These are phyloP conservation scores for Stichopus chloronotus DNA, from an alignment of 35 echinoderm and acorn worm genomes.

Conservation along the genomic window DNA sequence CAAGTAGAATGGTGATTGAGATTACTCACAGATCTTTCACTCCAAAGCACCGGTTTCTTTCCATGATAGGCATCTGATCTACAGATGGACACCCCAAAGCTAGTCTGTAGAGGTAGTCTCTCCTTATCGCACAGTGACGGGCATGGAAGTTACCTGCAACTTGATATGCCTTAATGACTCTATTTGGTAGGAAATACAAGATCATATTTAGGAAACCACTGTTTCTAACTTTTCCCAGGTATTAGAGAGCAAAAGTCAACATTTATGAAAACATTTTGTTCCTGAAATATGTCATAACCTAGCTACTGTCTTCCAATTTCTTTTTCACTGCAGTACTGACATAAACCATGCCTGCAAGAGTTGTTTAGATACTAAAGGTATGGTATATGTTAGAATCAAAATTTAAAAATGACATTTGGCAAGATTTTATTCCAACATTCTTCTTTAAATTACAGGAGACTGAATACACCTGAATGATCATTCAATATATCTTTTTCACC, in stretches of 20 bases:
- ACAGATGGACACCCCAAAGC: background rate
- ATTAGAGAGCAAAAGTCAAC: background rate
- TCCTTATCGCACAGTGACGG: background rate
- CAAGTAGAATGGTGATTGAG: background rate
- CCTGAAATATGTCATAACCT: too few species aligned
- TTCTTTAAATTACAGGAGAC: too few species aligned
- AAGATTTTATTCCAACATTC: too few species aligned
- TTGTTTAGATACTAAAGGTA: too few species aligned
- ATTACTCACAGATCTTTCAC: background rate
- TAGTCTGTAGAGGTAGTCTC: slow-evolving; percentile 42
- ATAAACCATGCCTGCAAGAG: too few species aligned
- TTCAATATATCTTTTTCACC: too few species aligned
- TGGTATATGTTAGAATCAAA: too few species aligned
- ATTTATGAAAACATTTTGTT: background rate
- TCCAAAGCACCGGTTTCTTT: slow-evolving; percentile 17
- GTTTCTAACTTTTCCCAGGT: background rate
- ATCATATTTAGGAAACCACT: too few species aligned
- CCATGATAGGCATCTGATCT: slow-evolving; percentile 20
- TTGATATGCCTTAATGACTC: background rate
- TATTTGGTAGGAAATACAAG: background rate
- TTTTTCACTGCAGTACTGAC: too few species aligned
- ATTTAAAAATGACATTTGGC: too few species aligned
- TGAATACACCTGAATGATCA: too few species aligned
- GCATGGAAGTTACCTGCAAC: slow-evolving; percentile 32
- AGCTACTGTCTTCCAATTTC: too few species aligned